These are phyloP conservation scores for Calidris pugnax DNA, from an alignment of 2,113 vertebrate genomes.

Conservation along the genomic window DNA sequence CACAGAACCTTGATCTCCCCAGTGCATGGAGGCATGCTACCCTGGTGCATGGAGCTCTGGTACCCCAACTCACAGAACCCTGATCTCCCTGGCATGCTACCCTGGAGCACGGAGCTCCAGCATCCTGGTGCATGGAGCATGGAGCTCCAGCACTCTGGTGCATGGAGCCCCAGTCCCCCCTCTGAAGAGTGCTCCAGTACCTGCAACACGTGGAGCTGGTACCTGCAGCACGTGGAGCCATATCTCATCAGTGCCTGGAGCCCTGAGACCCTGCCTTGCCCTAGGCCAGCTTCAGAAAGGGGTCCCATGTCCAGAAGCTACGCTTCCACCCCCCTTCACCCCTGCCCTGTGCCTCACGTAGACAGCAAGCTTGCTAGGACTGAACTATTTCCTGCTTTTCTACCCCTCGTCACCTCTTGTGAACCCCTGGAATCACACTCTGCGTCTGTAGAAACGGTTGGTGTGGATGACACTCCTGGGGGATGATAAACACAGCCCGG, in stretches of 20 bases:
- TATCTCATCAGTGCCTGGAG: neutral
- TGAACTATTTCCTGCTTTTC: neutral
- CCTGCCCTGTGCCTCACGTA: neutral
- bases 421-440: neutral
- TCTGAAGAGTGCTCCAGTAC: neutral
- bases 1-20: no score
- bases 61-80: no score
- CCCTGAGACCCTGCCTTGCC: neutral
- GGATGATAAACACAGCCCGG: neutral
- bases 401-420: neutral
- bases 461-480: fast-evolving
- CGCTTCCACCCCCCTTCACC: neutral
- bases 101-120: neutral
- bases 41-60: neutral
- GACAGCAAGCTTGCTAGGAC: neutral
- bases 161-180: neutral
- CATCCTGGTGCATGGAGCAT: neutral
- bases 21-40: no score
- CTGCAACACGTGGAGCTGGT: fast-evolving
- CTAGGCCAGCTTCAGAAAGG: neutral
- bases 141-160: no score
- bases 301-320: no score
- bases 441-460: neutral
- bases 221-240: fast-evolving
- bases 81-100: no score